Conservation (phyloP, 2,113 vertebrate genomes). For the Gadus macrocephalus region DNA sequence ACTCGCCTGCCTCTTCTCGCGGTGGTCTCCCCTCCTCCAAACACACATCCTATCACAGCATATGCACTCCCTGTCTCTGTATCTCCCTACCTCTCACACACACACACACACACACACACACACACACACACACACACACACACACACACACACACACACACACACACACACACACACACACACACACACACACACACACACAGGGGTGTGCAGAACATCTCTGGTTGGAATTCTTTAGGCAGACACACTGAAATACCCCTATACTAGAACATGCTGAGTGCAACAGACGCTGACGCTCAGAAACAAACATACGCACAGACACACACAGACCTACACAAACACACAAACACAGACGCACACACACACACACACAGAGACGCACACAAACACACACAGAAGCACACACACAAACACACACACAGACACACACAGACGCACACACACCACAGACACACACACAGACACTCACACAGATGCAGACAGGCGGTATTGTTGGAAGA, state of each 20-base stretch:
- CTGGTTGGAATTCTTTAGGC: neutral
- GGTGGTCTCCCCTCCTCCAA: slow-evolving; percentile 45
- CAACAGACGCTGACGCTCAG: neutral
- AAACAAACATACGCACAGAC: neutral
- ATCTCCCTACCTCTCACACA: neutral
- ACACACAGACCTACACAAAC: neutral
- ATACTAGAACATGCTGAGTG: too few species aligned
- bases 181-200: slow-evolving; percentile 11
- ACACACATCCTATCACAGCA: slow-evolving; percentile 33
- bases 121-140: slow-evolving; percentile 8
- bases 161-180: slow-evolving; percentile 17
- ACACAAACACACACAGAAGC: too few species aligned
- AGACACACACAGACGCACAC: too few species aligned
- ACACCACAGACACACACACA: too few species aligned
- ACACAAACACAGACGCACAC: too few species aligned
- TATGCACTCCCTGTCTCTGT: neutral
- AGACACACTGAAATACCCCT: neutral
- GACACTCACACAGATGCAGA: too few species aligned
- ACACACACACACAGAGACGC: too few species aligned
- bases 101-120: slow-evolving; percentile 12
- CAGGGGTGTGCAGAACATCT: neutral
- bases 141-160: neutral
- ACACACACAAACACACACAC: too few species aligned
- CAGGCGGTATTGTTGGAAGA: too few species aligned
- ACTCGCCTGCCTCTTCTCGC: slow-evolving; percentile 30